Evolutionary conservation across 2,113 vertebrate species (phyloP), one percentile per base, ranked within the genome.

Genomic region (Microcebus griseorufus): DNA sequence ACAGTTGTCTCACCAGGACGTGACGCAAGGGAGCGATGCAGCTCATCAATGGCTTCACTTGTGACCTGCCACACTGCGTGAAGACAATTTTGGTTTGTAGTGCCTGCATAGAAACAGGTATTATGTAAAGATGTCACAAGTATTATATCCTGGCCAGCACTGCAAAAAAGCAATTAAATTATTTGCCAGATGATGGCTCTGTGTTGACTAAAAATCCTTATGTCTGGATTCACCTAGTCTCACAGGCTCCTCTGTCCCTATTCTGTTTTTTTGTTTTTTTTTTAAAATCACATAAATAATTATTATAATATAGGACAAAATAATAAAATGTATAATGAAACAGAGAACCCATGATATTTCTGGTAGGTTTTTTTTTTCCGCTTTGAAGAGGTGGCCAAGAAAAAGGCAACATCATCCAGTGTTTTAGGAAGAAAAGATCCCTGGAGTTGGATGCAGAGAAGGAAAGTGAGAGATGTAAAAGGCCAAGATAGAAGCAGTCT

Each of bases 21-120:
- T 8, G 99, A 99, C 97, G 99, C 99, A 83, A 99, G 98, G 7
- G 99, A 99, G 88, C 98, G 98, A 95, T 99, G 99, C 42, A 99
- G 99, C 94, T 99, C 99, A 95, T 99, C 98, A 29, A 99, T 99
- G 92, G 99, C 99, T 76, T 99, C 99, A 9, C 98, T 98, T 7
- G 97, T 99, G 95, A 99, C 98, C 51, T 98, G 98, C 80, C 98
- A 99, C 55, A 99, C 99, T 0, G 98, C 98, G 5, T 97, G 98
- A 80, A 99, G 93, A 42, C 97, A 97, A 37, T 98, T 97, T 18
- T 99, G 98, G 0, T 98, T 99, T 98, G 98, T 98, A 88, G 98
- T 98, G 55, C 99, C 99, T 23, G 99, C 98, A 12, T 98, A 99
- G 4, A 99, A 98, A 83, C 96, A 98, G 70, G 95, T 58, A 64